Conservation (phyloP, 2,113 vertebrate species). For the Eretmochelys imbricata region DNA sequence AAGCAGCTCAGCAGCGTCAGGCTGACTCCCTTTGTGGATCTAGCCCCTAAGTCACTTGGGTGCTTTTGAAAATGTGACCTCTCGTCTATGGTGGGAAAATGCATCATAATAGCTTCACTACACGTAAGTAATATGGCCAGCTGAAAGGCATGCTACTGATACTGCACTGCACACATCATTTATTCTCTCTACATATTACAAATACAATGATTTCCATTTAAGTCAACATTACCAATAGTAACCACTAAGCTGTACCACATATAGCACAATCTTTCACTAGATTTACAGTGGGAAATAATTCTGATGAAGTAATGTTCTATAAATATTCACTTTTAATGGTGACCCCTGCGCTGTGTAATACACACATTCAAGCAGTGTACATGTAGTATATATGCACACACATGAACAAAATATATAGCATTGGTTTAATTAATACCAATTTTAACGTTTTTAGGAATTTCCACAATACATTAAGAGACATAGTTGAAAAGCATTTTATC, state of each 20-base stretch:
- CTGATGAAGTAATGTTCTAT: not conserved
- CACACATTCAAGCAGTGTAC: not conserved
- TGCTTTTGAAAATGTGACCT: not conserved
- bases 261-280: rapidly evolving
- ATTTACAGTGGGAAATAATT: not conserved
- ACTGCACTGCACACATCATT: not conserved
- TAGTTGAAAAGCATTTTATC: not conserved
- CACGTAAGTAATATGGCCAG: not conserved
- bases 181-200: not conserved
- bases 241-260: not conserved
- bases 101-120: not conserved
- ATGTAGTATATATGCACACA: not conserved
- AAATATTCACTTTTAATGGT: not conserved
- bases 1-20: not conserved
- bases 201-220: not conserved
- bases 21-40: not conserved
- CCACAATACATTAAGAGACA: not conserved
- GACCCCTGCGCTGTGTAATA: rapidly evolving
- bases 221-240: not conserved
- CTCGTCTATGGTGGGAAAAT: not conserved
- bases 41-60: not conserved
- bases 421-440: not conserved
- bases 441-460: not conserved
- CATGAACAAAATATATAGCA: not conserved
- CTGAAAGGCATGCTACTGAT: not conserved